These are phyloP conservation scores for Lutraria lutraria DNA, from an alignment of 2,888 invertebrate genomes.

Conservation along the genomic window DNA sequence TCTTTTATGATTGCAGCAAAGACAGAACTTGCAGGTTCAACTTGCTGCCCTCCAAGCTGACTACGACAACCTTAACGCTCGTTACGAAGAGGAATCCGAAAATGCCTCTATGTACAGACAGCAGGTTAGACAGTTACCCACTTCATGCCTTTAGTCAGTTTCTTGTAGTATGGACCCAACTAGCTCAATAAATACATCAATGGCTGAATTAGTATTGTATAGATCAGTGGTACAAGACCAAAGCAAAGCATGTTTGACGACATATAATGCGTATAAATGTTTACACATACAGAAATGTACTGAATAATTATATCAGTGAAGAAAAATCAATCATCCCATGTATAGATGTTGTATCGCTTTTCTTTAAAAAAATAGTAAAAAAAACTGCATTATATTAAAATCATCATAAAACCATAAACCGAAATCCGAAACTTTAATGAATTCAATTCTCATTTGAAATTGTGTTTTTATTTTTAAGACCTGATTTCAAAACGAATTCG, in stretches of 20 bases:
- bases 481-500: not conserved
- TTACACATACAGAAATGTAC: no score
- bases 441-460: not conserved
- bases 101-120: slow-evolving; percentile 98
- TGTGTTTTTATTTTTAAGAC: not conserved
- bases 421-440: no score
- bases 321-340: no score
- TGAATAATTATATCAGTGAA: no score
- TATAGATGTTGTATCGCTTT: no score
- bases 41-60: slow-evolving; percentile 85
- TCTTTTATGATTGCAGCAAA: slow-evolving; percentile 77
- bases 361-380: no score
- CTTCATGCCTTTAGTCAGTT: not conserved
- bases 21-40: slow-evolving; percentile 84
- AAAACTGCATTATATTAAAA: no score
- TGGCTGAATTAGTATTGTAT: not conserved
- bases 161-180: no score
- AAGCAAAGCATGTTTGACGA: not conserved
- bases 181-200: not conserved
- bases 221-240: not conserved
- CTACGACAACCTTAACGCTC: slow-evolving; percentile 91
- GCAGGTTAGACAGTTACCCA: slow-evolving; percentile 55
- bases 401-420: no score
- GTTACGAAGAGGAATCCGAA: slow-evolving; percentile 99
- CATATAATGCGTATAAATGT: no score